Conservation (phyloP, 92 coral and sea anemone species). For the Epizoanthus scotinus region DNA sequence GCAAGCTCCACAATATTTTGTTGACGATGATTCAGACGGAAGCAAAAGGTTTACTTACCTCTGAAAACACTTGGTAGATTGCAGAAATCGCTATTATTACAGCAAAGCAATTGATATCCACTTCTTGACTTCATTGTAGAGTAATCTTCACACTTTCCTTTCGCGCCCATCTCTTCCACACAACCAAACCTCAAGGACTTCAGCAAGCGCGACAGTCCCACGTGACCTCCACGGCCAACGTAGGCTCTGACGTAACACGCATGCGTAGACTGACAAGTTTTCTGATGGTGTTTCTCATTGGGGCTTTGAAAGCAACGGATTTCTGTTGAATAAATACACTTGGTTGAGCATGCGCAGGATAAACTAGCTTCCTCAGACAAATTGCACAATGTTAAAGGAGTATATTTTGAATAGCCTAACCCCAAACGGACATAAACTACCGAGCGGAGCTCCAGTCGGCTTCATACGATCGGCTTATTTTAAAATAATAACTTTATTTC, state of each 20-base stretch:
- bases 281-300: not conserved
- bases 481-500: too few species aligned
- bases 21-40: too few species aligned
- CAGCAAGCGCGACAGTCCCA: not conserved
- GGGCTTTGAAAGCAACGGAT: conserved; percentile 38
- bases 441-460: too few species aligned
- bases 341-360: too few species aligned
- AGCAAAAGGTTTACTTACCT: conserved; percentile 18
- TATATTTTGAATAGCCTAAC: too few species aligned
- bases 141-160: not conserved
- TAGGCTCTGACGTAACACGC: conserved; percentile 31
- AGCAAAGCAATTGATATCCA: conserved; percentile 33
- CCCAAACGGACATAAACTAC: too few species aligned
- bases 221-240: not conserved
- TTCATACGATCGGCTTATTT: too few species aligned
- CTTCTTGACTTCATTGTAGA: not conserved
- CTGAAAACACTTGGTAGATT: conserved; percentile 52
- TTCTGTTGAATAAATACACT: not conserved
- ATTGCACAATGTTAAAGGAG: too few species aligned
- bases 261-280: conserved; percentile 30
- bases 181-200: conserved; percentile 50
- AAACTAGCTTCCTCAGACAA: too few species aligned
- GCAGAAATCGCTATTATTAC: conserved; percentile 49
- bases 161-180: conserved; percentile 24
- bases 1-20: too few species aligned